phyloP scores from a whole-genome alignment of 2,797 vertebrate species.

The Synanceia verrucosa region DNA sequence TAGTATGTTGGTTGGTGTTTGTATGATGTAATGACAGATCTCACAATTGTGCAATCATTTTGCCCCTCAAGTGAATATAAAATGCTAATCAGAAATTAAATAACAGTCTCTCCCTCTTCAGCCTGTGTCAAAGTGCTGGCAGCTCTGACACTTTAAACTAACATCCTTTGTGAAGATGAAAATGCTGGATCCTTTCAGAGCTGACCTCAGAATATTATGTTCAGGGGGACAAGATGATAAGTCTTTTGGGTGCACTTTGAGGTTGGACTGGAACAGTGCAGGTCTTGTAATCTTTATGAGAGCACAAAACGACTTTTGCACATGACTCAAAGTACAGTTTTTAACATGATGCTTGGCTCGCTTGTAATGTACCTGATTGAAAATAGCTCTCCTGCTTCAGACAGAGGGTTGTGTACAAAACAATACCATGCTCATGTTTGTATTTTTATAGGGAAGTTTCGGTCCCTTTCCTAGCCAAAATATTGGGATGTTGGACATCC shows the following conservation, averaged over 20 bases:
- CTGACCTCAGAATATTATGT: constrained; percentile 1
- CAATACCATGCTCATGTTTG: constrained; percentile 3
- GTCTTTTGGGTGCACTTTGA: constrained; percentile 2
- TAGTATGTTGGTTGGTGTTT: not conserved
- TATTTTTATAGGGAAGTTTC: constrained; percentile 8
- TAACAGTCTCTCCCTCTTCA: not conserved
- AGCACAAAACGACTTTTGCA: not conserved
- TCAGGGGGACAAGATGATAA: not conserved
- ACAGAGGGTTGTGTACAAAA: not conserved
- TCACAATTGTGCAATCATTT: not conserved
- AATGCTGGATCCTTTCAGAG: not conserved
- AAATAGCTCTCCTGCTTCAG: constrained; percentile 2
- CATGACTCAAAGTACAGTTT: constrained; percentile 5
- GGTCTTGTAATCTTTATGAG: constrained; percentile 1
- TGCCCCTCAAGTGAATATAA: not conserved
- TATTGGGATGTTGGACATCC: constrained; percentile 14
- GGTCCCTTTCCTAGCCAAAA: not conserved
- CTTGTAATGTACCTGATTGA: not conserved
- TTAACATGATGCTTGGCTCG: not conserved
- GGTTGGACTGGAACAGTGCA: not conserved
- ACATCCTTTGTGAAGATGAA: not conserved
- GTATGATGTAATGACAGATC: not conserved
- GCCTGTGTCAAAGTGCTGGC: not conserved
- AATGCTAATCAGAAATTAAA: not conserved
- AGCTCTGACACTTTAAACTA: not conserved